A percentile compares a stretch with the other conserved stretches of the same genome.
These are phyloP conservation scores for Verasper variegatus DNA, from an alignment of 2,113 vertebrate species.

Conservation along the genomic window DNA sequence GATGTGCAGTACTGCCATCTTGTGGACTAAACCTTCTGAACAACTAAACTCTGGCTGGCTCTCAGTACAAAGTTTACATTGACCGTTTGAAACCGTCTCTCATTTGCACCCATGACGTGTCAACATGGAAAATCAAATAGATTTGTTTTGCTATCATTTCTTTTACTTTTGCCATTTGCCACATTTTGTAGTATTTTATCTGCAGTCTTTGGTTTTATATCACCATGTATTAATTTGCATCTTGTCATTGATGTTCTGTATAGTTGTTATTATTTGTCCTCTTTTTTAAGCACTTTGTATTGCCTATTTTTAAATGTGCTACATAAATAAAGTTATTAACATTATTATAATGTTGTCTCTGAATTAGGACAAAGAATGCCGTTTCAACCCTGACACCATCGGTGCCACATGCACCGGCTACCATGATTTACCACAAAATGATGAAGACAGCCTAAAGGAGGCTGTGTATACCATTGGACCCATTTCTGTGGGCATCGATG, in stretches of 20 bases:
- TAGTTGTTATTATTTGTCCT: no score
- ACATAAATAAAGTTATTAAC: not conserved
- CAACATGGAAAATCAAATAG: not conserved
- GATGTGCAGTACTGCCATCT: conserved; percentile 38
- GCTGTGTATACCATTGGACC: conserved; percentile 84
- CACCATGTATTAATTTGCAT: no score
- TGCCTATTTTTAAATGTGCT: not conserved
- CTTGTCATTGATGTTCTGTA: no score
- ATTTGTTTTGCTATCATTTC: no score
- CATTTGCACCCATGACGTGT: not conserved
- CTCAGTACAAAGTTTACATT: not conserved
- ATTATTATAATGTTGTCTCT: not conserved
- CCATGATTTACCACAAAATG: conserved; percentile 47
- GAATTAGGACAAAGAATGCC: conserved; percentile 74
- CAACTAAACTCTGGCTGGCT: not conserved
- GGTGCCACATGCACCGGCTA: conserved; percentile 81
- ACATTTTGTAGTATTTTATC: no score
- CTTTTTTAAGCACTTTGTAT: no score
- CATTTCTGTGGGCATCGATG: conserved; percentile 81
- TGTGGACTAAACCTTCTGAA: conserved; percentile 15
- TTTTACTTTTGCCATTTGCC: no score
- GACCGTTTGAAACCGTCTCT: not conserved
- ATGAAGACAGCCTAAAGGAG: conserved; percentile 76
- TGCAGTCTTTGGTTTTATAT: no score
- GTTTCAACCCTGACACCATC: conserved; percentile 64